Conservation (phyloP, 1,140 invertebrate species). For the Dendrolimus kikuchii region DNA sequence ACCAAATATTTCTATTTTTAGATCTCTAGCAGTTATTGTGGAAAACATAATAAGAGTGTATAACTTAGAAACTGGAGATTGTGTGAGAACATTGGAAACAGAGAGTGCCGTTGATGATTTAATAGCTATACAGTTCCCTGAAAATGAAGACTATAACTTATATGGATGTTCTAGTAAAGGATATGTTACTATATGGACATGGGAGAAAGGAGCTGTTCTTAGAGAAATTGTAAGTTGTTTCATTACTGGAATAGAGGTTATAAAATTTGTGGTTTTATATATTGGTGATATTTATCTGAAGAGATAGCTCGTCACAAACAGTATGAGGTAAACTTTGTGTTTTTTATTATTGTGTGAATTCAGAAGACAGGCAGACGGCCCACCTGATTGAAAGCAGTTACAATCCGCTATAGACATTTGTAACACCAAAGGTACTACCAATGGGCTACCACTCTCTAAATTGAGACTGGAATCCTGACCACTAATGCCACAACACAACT, state of each 20-base stretch:
- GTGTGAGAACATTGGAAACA: conserved; percentile 47
- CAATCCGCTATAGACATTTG: no score
- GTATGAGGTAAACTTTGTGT: no score
- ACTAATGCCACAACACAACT: no score
- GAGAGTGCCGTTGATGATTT: conserved; percentile 35
- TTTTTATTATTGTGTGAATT: no score
- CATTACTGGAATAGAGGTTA: conserved; percentile 1
- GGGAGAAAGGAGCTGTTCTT: conserved; percentile 57
- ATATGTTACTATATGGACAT: conserved; percentile 57
- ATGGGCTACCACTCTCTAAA: no score
- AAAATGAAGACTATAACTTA: conserved; percentile 56
- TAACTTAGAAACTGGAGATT: conserved; percentile 57
- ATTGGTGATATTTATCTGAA: background rate
- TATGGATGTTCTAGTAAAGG: conserved; percentile 54
- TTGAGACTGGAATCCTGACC: no score
- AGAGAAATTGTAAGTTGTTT: conserved; percentile 47
- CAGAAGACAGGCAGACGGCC: no score
- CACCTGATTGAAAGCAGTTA: no score
- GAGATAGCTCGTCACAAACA: no score
- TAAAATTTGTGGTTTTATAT: conserved; percentile 4
- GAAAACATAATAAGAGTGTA: conserved; percentile 59
- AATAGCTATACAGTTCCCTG: conserved; percentile 45
- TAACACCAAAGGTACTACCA: no score
- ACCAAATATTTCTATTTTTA: conserved; percentile 24
- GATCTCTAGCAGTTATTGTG: conserved; percentile 55